Evolutionary conservation across 2,797 vertebrate species (phyloP).

Genomic region (Falco novaeseelandiae): DNA sequence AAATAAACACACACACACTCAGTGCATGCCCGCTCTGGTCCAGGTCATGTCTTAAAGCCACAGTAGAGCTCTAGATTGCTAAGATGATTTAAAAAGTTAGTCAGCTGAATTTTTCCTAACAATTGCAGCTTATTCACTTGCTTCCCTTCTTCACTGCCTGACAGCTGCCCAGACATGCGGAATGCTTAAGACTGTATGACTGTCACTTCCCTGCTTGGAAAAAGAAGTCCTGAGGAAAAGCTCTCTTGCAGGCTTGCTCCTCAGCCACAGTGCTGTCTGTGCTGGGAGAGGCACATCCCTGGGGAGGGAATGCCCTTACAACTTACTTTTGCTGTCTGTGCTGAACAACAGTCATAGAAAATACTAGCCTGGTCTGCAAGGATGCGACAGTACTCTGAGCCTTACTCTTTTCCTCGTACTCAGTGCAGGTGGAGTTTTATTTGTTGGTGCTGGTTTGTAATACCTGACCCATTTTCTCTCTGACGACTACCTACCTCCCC

Average conservation of each 20-base stretch:
- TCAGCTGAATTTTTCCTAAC: neutral
- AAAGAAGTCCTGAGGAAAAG: neutral
- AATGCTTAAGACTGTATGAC: neutral
- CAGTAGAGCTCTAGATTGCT: neutral
- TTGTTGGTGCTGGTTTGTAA: neutral
- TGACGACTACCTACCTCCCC: neutral
- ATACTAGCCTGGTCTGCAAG: neutral
- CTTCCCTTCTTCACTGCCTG: neutral
- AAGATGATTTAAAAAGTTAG: neutral
- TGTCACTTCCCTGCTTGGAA: neutral
- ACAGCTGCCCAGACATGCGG: neutral
- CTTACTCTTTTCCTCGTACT: neutral
- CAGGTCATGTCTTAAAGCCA: neutral
- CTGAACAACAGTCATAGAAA: neutral
- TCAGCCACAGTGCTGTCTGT: neutral
- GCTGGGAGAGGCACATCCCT: accelerated
- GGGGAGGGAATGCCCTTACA: neutral
- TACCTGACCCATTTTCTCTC: neutral
- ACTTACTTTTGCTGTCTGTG: neutral
- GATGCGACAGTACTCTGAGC: neutral
- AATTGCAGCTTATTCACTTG: neutral
- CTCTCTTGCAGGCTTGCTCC: neutral
- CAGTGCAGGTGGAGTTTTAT: neutral
- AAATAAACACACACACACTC: neutral
- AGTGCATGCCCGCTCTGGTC: neutral